Base-by-base conservation (phyloP, 2,888 invertebrate genomes). In the Athalia cordata region DNA sequence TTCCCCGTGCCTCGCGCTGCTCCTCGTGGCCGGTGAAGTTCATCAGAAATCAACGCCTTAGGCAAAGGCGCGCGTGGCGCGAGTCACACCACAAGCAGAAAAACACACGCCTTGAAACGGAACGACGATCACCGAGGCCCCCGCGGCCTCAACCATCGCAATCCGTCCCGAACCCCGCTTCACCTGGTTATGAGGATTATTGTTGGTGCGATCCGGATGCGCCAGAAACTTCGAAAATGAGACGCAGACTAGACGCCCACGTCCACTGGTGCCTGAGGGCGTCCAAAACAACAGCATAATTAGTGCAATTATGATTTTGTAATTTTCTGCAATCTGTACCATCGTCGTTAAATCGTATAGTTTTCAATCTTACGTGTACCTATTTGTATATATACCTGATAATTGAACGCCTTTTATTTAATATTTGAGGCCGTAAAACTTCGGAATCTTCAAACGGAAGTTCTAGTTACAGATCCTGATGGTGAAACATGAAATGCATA, bases 31-130 rank as follows among this genome's bases (percentile, higher is more conserved):
- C 4, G 5, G 55, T 55, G 7, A 11, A 29, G 29, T 29, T 29
- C 29, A 29, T 29, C 29, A 29, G 29, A 29, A 29, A 29, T 29
- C 50, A 29, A 50, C 67, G 52, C 67, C 67, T 9, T 11, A 11
- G 68, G 52, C 29, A 52, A 52, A 55, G 68, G 68, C 68, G 68
- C 68, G 68, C 68, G 68, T 68, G 68, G 68, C 68, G 68, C 68
- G 68, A 68, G 68, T 68, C 29, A 29, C 29, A 29, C 29, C 29
- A 68, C 68, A 50, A 68, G 29, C 68, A 55, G 52, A 68, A 68
- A 68, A 68, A 68, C 68, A 29, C 68, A 68, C 68, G 55, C 55
- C 68, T 68, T 55, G 52, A 68, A 68, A 67, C 67, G 67, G n/a
- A 55, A 8, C n/a, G 55, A n/a, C 55, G 9, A 55, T 8, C n/a